Percentiles rank a stretch among this genome's conserved stretches.
Conservation (phyloP, 2,113 vertebrate genomes). For the Amazona vittata region DNA sequence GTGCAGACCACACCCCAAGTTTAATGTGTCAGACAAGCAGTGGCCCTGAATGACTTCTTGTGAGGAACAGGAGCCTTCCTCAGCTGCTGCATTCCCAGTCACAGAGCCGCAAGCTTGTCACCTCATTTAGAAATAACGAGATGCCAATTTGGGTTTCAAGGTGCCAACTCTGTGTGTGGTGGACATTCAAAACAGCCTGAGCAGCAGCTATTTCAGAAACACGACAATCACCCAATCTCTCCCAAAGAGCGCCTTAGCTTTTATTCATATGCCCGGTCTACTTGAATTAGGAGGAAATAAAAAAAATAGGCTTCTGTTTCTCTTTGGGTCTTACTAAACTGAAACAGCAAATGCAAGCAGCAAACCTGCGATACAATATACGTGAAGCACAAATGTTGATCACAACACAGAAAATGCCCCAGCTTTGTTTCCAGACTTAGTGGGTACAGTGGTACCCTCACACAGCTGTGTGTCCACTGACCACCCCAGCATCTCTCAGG, state of each 20-base stretch:
- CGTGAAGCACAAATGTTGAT: rapidly evolving
- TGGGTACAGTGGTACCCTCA: not conserved
- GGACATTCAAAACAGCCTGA: not conserved
- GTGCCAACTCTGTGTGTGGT: not conserved
- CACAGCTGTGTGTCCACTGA: rapidly evolving
- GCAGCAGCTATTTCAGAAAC: not conserved
- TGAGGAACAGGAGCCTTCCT: not conserved
- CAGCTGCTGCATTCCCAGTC: not conserved
- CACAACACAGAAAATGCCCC: not conserved
- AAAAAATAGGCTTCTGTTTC: not conserved
- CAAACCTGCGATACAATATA: not conserved
- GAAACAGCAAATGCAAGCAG: not conserved
- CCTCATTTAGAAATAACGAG: not conserved
- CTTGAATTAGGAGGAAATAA: not conserved
- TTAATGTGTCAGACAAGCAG: not conserved
- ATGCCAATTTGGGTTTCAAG: not conserved
- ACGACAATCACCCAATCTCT: not conserved
- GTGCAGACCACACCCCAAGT: not conserved
- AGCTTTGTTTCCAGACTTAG: rapidly evolving
- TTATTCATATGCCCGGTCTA: not conserved
- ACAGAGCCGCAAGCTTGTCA: not conserved
- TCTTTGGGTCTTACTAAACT: not conserved
- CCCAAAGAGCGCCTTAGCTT: not conserved
- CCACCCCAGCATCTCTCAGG: not conserved
- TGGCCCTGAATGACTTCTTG: not conserved